Percentiles rank a stretch among this genome's conserved stretches.
These are phyloP conservation scores for Orthonychiurus folsomi DNA, from an alignment of 2,888 invertebrate species.

Conservation along the genomic window DNA sequence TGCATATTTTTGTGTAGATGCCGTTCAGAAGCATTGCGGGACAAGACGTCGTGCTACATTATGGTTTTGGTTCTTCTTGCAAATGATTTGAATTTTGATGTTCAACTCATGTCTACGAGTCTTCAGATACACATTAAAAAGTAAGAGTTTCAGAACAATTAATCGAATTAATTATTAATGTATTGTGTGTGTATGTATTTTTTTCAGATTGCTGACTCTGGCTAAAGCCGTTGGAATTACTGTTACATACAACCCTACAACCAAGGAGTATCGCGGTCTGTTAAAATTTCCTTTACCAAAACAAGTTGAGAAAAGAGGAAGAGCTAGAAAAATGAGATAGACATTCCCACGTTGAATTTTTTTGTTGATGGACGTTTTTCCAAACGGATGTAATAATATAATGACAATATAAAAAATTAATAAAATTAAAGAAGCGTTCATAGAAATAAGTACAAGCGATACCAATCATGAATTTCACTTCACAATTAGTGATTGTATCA, in stretches of 20 bases:
- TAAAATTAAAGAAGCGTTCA: too few relatives aligned
- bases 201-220: constrained; percentile 24
- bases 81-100: constrained; percentile 30
- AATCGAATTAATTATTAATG: neutral
- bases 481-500: too few relatives aligned
- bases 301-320: constrained; percentile 30
- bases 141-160: constrained; percentile 18
- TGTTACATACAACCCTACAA: constrained; percentile 16
- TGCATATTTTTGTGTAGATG: constrained; percentile 18
- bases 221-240: constrained; percentile 36
- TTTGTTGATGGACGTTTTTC: too few relatives aligned
- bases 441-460: too few relatives aligned
- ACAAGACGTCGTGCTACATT: constrained; percentile 35
- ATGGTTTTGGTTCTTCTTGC: constrained; percentile 33
- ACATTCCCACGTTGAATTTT: neutral
- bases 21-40: constrained; percentile 23
- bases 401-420: too few relatives aligned
- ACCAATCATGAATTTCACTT: too few relatives aligned
- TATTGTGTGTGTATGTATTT: constrained; percentile 2
- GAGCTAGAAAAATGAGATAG: constrained; percentile 13
- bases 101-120: constrained; percentile 31
- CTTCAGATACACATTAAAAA: constrained; percentile 36
- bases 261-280: constrained; percentile 26
- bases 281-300: constrained; percentile 31
- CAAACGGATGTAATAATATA: too few relatives aligned